These are phyloP conservation scores for Melanotaenia duboulayi DNA, from an alignment of 2,113 vertebrate genomes.

Conservation along the genomic window DNA sequence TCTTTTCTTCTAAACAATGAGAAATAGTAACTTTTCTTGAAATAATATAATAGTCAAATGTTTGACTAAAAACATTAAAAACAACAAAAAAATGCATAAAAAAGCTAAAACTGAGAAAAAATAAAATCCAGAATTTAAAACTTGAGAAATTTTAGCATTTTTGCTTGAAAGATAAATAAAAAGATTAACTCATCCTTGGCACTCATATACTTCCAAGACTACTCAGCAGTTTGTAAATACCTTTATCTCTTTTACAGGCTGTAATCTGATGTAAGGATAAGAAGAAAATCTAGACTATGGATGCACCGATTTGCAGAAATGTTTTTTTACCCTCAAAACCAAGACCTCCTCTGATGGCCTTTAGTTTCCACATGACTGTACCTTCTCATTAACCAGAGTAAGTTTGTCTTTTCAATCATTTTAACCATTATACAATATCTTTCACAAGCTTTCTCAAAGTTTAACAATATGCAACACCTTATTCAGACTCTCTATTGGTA, in stretches of 20 bases:
- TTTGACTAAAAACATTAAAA: too few species aligned
- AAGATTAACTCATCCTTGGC: background rate
- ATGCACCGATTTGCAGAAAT: background rate
- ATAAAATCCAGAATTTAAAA: too few species aligned
- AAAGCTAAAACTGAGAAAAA: background rate
- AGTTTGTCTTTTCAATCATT: background rate
- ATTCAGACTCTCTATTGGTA: background rate
- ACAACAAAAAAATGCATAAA: background rate
- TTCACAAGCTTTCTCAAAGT: background rate
- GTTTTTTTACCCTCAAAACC: background rate
- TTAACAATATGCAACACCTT: background rate
- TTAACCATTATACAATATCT: background rate
- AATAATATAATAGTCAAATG: too few species aligned
- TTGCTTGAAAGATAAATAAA: background rate
- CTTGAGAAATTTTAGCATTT: too few species aligned
- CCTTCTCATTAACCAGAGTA: background rate
- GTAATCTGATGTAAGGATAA: background rate
- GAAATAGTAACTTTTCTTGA: too few species aligned
- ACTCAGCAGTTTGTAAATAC: slow-evolving; percentile 11
- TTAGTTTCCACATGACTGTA: background rate
- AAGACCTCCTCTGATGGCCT: background rate
- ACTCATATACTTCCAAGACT: slow-evolving; percentile 10
- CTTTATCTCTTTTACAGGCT: slow-evolving; percentile 17
- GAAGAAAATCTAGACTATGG: background rate
- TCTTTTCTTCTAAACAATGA: too few species aligned